Evolutionary conservation across 2,888 invertebrate species (phyloP), one percentile per base, ranked within the genome.

Genomic region (Timema podura): DNA sequence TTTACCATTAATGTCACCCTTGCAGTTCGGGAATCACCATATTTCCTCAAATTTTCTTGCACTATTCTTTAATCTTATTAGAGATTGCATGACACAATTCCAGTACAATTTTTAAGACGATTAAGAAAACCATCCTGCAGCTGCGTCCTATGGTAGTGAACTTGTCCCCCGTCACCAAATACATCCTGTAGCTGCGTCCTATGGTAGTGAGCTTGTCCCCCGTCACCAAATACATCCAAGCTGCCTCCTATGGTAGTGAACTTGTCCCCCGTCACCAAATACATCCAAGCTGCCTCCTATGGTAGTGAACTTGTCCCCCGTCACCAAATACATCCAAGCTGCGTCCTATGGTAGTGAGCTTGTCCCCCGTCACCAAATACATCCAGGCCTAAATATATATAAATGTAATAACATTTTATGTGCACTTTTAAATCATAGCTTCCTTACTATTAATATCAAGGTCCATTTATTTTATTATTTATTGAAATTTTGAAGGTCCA

Each of bases 21-120:
- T 16, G 15, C 65, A 65, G 1, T 65, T 65, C 11, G 65, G 65
- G 5, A 65, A 65, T 9, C 65, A 13, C 46, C 65, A 54, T 11
- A 7, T 54, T 54, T 54, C 6, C 16, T 54, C 16, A 54, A 54
- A 54, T 54, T 13, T 54, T 15, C 54, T 7, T 15, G 6, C 1
- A 11, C 54, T 15, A 6, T 54, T 54, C 8, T 16, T 54, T 54
- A 5, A 54, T 54, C 15, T 54, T 8, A 11, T 54, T 16, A n/a
- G 15, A 54, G 16, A 54, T 13, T 11, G 54, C 54, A 6, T 15
- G 5, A 16, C 54, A 54, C n/a, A 7, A n/a, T 7, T 54, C 54
- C 54, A 54, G n/a, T 16, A 54, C 54, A 15, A 6, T 54, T 15
- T 13, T 16, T 10, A n/a, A 15, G 7, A 54, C 6, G n/a, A 6